phyloP scores from a whole-genome alignment of 2,797 vertebrate genomes.

The Myioborus melanocephalus region DNA sequence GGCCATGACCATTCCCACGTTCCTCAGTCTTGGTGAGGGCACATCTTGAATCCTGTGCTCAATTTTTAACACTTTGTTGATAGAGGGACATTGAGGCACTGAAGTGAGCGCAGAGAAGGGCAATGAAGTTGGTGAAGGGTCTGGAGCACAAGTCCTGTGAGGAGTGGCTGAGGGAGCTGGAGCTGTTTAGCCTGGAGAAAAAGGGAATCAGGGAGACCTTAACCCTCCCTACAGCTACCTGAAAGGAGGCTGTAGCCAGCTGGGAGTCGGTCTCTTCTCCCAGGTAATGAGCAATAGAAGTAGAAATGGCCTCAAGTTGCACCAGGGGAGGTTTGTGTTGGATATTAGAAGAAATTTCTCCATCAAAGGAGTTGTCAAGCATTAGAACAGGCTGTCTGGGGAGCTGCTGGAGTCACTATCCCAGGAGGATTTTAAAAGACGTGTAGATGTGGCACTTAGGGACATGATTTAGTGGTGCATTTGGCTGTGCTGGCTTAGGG shows the following conservation, averaged over 20 bases:
- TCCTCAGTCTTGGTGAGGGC: not conserved
- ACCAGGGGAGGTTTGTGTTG: not conserved
- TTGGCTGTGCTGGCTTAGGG: not conserved
- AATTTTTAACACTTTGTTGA: not conserved
- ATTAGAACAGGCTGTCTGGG: fast-evolving
- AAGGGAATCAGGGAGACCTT: not conserved
- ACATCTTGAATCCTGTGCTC: not conserved
- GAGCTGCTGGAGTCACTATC: not conserved
- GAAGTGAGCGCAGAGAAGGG: not conserved
- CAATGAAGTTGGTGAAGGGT: not conserved
- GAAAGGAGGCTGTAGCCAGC: not conserved
- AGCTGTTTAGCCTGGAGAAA: not conserved
- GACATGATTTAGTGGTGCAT: not conserved
- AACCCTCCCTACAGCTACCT: not conserved
- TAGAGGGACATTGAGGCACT: not conserved
- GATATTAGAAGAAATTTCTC: not conserved
- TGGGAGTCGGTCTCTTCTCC: fast-evolving
- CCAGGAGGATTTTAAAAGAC: not conserved
- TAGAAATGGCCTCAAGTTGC: not conserved
- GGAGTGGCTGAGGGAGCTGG: not conserved
- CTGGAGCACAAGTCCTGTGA: not conserved
- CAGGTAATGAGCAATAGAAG: not conserved
- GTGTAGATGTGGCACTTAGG: not conserved
- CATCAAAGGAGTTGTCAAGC: not conserved
- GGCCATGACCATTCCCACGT: not conserved